phyloP scores from a whole-genome alignment of 2,888 invertebrate genomes.

The Nomada goodeniana region DNA sequence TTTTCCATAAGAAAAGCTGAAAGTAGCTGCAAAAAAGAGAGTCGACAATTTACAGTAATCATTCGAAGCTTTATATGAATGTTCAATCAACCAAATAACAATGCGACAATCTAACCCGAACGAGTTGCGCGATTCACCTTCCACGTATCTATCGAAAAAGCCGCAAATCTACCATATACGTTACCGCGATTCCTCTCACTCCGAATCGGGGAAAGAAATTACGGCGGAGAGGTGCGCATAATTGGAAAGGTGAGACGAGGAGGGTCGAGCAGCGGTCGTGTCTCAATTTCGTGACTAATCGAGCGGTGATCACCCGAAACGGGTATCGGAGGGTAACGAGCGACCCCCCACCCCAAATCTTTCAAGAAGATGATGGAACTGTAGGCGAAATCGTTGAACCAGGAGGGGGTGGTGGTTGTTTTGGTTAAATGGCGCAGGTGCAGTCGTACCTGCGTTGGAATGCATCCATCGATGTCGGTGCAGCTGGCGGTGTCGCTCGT shows the following conservation, averaged over 20 bases:
- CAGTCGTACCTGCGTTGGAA: slow-evolving; percentile 37
- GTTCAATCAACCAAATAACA: no score
- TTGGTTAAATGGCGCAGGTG: slow-evolving; percentile 49
- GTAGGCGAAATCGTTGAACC: not conserved
- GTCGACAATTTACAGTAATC: no score
- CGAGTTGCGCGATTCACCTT: no score
- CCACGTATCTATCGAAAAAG: no score
- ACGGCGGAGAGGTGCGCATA: no score
- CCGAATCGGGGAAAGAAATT: no score
- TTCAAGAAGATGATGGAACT: slow-evolving; percentile 3
- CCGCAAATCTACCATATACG: no score
- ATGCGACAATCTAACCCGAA: no score
- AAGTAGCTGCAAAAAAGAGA: no score
- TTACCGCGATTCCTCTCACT: no score
- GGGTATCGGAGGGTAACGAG: slow-evolving; percentile 1
- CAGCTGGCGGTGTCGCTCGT: slow-evolving; percentile 65
- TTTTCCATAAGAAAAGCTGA: no score
- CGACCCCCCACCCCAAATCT: not conserved
- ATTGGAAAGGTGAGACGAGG: not conserved
- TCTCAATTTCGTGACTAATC: slow-evolving; percentile 8
- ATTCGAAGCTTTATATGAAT: no score
- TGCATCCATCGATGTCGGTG: slow-evolving; percentile 53
- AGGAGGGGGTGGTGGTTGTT: not conserved
- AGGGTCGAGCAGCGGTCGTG: not conserved
- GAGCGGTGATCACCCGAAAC: not conserved